Percentiles rank a stretch among this genome's conserved stretches.
phyloP scores from a whole-genome alignment of 2,888 invertebrate genomes.

The Leucozona laternaria region DNA sequence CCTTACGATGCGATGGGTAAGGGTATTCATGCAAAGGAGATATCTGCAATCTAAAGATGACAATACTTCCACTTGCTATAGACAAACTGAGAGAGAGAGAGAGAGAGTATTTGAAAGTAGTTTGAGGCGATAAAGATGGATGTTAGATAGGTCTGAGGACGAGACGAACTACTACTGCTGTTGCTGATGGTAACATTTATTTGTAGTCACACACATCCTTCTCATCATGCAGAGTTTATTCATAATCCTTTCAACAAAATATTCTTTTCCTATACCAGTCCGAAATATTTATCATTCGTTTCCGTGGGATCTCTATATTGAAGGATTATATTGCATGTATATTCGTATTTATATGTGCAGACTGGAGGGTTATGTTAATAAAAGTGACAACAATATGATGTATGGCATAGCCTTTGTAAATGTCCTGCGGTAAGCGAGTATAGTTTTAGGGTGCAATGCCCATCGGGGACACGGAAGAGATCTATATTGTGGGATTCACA shows the following conservation, averaged over 20 bases:
- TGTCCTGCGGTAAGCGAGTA: slow-evolving; percentile 26
- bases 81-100: neutral
- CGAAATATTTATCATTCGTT: slow-evolving; percentile 54
- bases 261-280: slow-evolving; percentile 46
- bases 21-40: slow-evolving; percentile 5
- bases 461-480: neutral
- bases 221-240: slow-evolving; percentile 2
- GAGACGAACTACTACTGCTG: slow-evolving; percentile 11
- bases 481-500: neutral
- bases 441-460: slow-evolving; percentile 2
- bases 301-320: slow-evolving; percentile 10
- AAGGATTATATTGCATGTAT: slow-evolving; percentile 20
- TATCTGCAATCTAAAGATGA: slow-evolving; percentile 41
- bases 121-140: slow-evolving; percentile 26
- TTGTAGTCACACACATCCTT: slow-evolving; percentile 4
- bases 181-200: slow-evolving; percentile 42
- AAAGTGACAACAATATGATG: slow-evolving; percentile 53
- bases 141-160: slow-evolving; percentile 19
- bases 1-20: neutral
- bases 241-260: slow-evolving; percentile 65
- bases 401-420: slow-evolving; percentile 16
- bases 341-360: neutral
- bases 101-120: neutral
- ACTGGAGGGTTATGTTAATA: slow-evolving; percentile 56
- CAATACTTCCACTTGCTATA: slow-evolving; percentile 37